phyloP scores from a whole-genome alignment of 2,888 invertebrate species.

The Pyralis farinalis region DNA sequence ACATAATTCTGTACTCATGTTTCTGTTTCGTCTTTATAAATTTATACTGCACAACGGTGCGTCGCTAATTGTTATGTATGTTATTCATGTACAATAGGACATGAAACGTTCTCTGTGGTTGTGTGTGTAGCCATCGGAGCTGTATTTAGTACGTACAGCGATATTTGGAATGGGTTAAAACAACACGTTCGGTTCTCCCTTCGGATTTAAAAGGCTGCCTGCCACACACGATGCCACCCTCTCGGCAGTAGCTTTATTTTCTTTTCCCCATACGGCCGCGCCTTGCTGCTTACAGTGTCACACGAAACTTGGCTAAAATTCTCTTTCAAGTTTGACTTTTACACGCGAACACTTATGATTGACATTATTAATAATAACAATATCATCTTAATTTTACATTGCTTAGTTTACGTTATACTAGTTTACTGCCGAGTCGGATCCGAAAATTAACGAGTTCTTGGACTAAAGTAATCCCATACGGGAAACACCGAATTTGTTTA shows the following conservation, averaged over 20 bases:
- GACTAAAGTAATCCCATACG: too few relatives aligned
- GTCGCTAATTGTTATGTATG: constrained; percentile 37
- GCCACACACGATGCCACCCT: constrained; percentile 50
- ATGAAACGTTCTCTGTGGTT: constrained; percentile 4
- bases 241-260: constrained; percentile 40
- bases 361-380: constrained; percentile 19
- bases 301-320: constrained; percentile 26
- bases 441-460: too few relatives aligned
- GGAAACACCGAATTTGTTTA: constrained; percentile 22
- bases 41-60: constrained; percentile 34
- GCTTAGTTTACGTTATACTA: not conserved
- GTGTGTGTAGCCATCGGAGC: not conserved
- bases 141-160: constrained; percentile 11
- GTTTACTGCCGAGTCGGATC: too few relatives aligned
- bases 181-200: constrained; percentile 37
- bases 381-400: not conserved
- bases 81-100: constrained; percentile 34
- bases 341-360: constrained; percentile 14
- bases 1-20: constrained; percentile 51
- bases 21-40: constrained; percentile 34
- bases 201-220: constrained; percentile 32
- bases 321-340: constrained; percentile 24
- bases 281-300: constrained; percentile 32
- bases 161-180: constrained; percentile 41
- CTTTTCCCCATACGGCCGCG: constrained; percentile 33